Conservation (phyloP, 1,140 invertebrate genomes). For the Bombyx mori region ASM3026992v2 NC_085118.1:7530001-7530500, state of each 20-base stretch:
- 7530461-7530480: no score
- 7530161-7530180: constrained; percentile 67
- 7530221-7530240: constrained; percentile 68
- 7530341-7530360: no score
- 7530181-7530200: constrained; percentile 71
- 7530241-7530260: constrained; percentile 68
- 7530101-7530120: constrained; percentile 32
- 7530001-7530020: constrained; percentile 54
- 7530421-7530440: no score
- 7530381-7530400: no score
- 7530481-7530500: no score
- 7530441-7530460: no score
- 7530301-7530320: constrained; percentile 70
- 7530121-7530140: constrained; percentile 56
- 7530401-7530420: no score
- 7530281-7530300: constrained; percentile 70
- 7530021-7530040: constrained; percentile 51
- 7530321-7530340: constrained; percentile 10
- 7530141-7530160: constrained; percentile 43
- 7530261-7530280: constrained; percentile 60
- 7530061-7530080: constrained; percentile 34
- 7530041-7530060: constrained; percentile 59
- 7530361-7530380: no score
- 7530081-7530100: constrained; percentile 69
- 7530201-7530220: constrained; percentile 65